Percentiles rank a stretch among this genome's conserved stretches.
These are phyloP conservation scores for Lutjanus erythropterus DNA, from an alignment of 2,113 vertebrate genomes.

Conservation along the genomic window DNA sequence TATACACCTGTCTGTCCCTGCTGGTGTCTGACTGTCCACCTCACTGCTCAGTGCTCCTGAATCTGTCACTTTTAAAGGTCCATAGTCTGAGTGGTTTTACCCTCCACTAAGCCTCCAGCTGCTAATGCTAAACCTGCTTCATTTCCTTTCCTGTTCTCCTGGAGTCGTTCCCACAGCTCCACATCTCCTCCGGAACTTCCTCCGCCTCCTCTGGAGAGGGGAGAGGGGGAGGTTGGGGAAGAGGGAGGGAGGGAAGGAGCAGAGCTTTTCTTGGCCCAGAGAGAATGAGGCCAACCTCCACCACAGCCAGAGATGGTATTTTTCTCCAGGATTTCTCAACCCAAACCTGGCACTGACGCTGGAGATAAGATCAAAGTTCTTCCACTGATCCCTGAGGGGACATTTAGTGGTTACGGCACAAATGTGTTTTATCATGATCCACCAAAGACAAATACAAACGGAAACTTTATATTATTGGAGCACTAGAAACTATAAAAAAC, in stretches of 20 bases:
- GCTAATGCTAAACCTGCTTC: constrained; percentile 30
- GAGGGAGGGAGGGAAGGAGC: constrained; percentile 10
- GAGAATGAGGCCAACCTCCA: constrained; percentile 11
- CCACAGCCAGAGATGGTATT: constrained; percentile 12
- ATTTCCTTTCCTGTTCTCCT: constrained; percentile 28
- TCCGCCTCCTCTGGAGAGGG: constrained; percentile 8
- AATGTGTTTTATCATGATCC: not conserved
- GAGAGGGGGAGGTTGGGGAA: not conserved
- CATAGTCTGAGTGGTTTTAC: not conserved
- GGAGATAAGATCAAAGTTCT: not conserved
- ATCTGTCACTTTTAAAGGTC: no score
- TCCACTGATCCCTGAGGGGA: not conserved
- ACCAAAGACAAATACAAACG: not conserved
- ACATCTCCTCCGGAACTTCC: constrained; percentile 35
- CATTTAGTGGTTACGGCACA: not conserved
- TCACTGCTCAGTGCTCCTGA: no score
- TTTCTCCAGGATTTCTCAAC: constrained; percentile 17
- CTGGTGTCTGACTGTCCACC: no score
- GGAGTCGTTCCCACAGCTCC: constrained; percentile 41
- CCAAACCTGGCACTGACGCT: not conserved
- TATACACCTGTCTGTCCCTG: no score
- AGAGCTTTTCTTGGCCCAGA: constrained; percentile 52
- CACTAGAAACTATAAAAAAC: not conserved
- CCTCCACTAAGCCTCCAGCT: not conserved
- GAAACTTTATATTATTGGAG: not conserved